Evolutionary conservation across 2,113 vertebrate species (phyloP).

Genomic region (Eudyptes chrysolophus): DNA sequence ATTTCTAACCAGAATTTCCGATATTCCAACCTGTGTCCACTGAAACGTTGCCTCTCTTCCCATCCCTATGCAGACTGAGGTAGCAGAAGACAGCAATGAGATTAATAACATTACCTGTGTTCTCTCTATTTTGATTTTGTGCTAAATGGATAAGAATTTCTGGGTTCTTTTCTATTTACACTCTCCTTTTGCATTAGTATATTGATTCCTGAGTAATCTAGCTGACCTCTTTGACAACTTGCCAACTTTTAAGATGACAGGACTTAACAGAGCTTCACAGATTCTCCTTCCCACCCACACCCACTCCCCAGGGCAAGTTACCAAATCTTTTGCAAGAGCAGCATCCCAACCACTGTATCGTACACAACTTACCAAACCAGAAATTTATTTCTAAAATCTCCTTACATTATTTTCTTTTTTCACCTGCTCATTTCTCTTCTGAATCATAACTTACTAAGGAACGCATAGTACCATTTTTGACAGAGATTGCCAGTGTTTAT

Average conservation of each 20-base stretch:
- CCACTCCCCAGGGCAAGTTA: neutral
- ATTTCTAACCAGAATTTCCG: neutral
- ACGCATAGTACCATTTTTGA: neutral
- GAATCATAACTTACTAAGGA: neutral
- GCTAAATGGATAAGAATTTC: neutral
- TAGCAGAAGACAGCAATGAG: neutral
- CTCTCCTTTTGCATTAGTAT: rapidly evolving
- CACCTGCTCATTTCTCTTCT: neutral
- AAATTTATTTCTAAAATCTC: neutral
- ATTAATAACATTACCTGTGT: neutral
- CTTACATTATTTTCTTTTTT: neutral
- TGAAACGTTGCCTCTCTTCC: neutral
- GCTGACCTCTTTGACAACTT: neutral
- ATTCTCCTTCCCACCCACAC: neutral
- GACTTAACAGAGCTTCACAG: neutral
- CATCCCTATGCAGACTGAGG: neutral
- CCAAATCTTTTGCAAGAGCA: neutral
- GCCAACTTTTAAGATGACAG: neutral
- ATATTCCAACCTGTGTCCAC: neutral
- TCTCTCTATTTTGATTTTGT: neutral
- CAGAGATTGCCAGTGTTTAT: neutral
- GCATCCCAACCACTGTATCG: rapidly evolving
- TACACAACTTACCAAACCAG: neutral
- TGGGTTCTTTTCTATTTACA: neutral
- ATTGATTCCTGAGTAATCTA: neutral